phyloP scores from a whole-genome alignment of 64 coral and sea anemone species.

The Actinia equina region DNA sequence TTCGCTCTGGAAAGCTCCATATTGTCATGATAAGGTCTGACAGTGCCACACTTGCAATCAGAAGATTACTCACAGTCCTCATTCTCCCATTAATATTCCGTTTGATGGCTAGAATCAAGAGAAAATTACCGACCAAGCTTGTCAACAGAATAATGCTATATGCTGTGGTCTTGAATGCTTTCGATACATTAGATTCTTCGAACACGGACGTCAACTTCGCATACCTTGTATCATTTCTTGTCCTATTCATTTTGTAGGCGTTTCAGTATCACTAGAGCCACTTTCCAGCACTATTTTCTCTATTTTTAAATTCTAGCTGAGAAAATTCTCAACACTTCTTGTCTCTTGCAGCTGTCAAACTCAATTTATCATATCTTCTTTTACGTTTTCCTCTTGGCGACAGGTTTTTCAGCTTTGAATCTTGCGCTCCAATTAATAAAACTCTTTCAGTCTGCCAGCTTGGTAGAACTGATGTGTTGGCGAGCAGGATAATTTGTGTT shows the following conservation, averaged over 20 bases:
- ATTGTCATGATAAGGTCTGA: slow-evolving; percentile 66
- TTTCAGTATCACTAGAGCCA: neutral
- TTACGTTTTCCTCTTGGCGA: neutral
- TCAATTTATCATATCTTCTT: neutral
- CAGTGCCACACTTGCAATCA: slow-evolving; percentile 62
- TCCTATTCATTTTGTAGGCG: neutral
- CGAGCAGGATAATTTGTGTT: neutral
- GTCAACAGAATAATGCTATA: slow-evolving; percentile 17
- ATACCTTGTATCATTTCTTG: neutral
- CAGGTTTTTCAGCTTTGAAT: neutral
- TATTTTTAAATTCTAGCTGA: neutral
- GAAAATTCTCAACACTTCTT: neutral
- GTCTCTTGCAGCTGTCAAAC: neutral
- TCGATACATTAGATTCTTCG: neutral
- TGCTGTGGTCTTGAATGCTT: slow-evolving; percentile 23
- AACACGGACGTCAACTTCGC: neutral
- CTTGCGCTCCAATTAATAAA: neutral
- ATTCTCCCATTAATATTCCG: slow-evolving; percentile 59
- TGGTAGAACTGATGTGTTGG: neutral
- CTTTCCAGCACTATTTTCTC: neutral
- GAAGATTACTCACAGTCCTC: slow-evolving; percentile 76
- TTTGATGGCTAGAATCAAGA: slow-evolving; percentile 73
- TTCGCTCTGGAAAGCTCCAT: slow-evolving; percentile 69
- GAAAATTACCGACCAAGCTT: slow-evolving; percentile 47
- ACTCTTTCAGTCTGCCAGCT: neutral